Conservation (phyloP, 2,797 vertebrate genomes). For the Lagorchestes hirsutus region DNA sequence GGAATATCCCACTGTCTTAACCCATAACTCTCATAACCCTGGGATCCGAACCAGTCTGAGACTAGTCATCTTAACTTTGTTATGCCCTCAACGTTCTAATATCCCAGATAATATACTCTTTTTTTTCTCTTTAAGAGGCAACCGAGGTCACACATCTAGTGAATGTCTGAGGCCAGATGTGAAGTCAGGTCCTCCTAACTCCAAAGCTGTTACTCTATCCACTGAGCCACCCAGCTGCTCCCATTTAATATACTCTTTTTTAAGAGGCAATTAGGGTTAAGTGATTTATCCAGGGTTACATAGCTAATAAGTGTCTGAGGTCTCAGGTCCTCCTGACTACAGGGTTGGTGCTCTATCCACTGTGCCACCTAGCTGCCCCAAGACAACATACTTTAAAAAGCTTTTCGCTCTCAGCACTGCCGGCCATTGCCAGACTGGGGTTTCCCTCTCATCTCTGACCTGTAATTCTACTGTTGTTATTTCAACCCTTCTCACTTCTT, state of each 20-base stretch:
- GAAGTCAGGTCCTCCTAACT: background rate
- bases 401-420: background rate
- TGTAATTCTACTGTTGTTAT: accelerated
- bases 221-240: background rate
- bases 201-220: background rate
- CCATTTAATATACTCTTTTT: background rate
- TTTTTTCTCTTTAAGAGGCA: background rate
- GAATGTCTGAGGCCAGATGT: background rate
- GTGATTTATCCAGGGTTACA: background rate
- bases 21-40: background rate
- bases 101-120: background rate
- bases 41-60: background rate
- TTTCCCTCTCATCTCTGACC: background rate
- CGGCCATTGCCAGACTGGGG: background rate
- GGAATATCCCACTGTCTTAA: background rate
- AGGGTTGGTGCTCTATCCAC: background rate
- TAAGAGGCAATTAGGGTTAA: background rate
- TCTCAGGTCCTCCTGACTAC: background rate
- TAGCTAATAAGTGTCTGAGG: background rate
- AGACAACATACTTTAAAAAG: background rate
- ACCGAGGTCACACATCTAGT: background rate
- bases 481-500: background rate
- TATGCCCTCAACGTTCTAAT: background rate
- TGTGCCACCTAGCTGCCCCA: too few species aligned
- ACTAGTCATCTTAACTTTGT: background rate